Conservation (phyloP, 2,888 invertebrate species). For the Nebria brevicollis region DNA sequence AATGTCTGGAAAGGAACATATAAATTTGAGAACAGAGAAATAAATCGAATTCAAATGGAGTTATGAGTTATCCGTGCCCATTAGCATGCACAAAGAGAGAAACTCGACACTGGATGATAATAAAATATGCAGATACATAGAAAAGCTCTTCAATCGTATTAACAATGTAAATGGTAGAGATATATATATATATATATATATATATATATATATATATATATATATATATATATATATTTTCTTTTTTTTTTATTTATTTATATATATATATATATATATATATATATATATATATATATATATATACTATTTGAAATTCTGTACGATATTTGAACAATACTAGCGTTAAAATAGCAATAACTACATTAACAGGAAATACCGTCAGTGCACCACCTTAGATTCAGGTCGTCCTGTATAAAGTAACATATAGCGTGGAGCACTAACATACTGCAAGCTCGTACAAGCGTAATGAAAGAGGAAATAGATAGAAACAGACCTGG, state of each 20-base stretch:
- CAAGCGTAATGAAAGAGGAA: background rate
- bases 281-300: background rate
- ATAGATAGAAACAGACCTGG: background rate
- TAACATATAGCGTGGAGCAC: background rate
- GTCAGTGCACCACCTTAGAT: background rate
- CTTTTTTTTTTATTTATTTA: too few species aligned
- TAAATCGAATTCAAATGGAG: background rate
- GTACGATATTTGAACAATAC: background rate
- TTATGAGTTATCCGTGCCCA: slow-evolving; percentile 20
- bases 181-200: slow-evolving; percentile 11
- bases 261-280: background rate
- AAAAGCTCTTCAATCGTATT: slow-evolving; percentile 43
- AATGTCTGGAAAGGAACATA: background rate
- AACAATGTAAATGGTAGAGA: slow-evolving; percentile 39
- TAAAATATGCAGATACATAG: slow-evolving; percentile 45
- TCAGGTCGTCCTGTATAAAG: too few species aligned
- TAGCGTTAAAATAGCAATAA: background rate
- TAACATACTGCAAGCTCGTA: background rate
- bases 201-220: background rate
- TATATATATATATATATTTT: background rate
- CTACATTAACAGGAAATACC: background rate
- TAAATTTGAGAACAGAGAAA: background rate
- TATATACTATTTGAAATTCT: background rate
- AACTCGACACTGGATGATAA: slow-evolving; percentile 37
- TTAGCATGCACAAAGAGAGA: slow-evolving; percentile 37